A percentile compares a stretch with the other conserved stretches of the same genome.
Evolutionary conservation across 2,888 invertebrate species (phyloP).

Genomic region (Limnephilus lunatus): DNA sequence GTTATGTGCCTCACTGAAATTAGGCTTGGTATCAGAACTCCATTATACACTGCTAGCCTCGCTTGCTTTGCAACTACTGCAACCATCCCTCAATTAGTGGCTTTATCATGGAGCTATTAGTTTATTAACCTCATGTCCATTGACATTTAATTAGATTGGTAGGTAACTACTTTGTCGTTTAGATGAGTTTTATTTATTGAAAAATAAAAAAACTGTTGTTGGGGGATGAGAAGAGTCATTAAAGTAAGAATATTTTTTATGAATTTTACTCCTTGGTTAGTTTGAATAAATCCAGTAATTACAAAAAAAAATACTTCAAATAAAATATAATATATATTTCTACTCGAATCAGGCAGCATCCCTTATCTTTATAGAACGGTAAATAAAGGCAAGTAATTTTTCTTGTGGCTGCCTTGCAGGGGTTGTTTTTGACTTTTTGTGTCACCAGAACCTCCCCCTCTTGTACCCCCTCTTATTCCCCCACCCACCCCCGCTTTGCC

Average conservation of each 20-base stretch:
- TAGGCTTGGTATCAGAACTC: too few relatives aligned
- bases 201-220: background rate
- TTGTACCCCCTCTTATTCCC: background rate
- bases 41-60: too few relatives aligned
- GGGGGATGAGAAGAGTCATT: too few relatives aligned
- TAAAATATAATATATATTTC: background rate
- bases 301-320: background rate
- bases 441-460: background rate
- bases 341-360: background rate
- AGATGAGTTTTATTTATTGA: background rate
- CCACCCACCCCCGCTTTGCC: background rate
- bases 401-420: background rate
- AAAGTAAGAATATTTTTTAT: too few relatives aligned
- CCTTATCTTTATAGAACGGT: slow-evolving; percentile 7
- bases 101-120: too few relatives aligned
- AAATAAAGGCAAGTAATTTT: slow-evolving; percentile 44
- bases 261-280: background rate
- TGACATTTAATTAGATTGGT: too few relatives aligned
- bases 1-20: too few relatives aligned
- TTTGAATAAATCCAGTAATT: too few relatives aligned
- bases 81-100: too few relatives aligned
- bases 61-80: too few relatives aligned
- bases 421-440: slow-evolving; percentile 28
- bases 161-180: too few relatives aligned
- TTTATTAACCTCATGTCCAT: too few relatives aligned